phyloP scores from a whole-genome alignment of 2,797 vertebrate species.

The Delichon dasypus region DNA sequence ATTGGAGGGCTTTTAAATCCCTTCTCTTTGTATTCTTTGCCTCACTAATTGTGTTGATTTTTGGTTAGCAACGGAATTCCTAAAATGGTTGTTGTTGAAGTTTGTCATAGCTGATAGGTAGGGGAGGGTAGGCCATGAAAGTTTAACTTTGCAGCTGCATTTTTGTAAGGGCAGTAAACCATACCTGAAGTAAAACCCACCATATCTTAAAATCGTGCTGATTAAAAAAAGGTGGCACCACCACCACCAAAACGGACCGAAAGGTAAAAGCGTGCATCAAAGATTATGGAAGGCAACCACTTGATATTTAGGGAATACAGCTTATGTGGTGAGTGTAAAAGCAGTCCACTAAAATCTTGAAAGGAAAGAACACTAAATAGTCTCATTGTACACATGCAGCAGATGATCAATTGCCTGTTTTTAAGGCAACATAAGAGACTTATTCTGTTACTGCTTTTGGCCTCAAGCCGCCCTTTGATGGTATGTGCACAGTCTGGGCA shows the following conservation, averaged over 20 bases:
- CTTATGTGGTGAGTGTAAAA: not conserved
- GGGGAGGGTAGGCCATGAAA: rapidly evolving
- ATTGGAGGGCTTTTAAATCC: not conserved
- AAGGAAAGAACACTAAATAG: conserved; percentile 11
- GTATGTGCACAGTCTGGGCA: not conserved
- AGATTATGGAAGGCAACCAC: not conserved
- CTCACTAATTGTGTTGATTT: not conserved
- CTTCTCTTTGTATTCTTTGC: not conserved
- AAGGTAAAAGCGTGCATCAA: not conserved
- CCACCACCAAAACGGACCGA: not conserved
- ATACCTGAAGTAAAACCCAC: not conserved
- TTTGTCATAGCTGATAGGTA: not conserved
- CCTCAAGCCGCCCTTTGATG: not conserved
- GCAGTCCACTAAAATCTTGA: conserved; percentile 6
- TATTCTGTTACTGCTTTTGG: conserved; percentile 34
- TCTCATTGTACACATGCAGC: not conserved
- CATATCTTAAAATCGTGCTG: rapidly evolving
- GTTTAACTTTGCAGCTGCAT: not conserved
- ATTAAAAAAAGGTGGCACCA: not conserved
- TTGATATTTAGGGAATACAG: not conserved
- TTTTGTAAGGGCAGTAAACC: not conserved
- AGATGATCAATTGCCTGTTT: conserved; percentile 43
- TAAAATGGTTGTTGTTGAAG: not conserved
- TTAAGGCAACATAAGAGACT: conserved; percentile 26
- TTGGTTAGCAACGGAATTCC: not conserved